Evolutionary conservation across 2,113 vertebrate species (phyloP).

Genomic region (Bufo bufo): DNA sequence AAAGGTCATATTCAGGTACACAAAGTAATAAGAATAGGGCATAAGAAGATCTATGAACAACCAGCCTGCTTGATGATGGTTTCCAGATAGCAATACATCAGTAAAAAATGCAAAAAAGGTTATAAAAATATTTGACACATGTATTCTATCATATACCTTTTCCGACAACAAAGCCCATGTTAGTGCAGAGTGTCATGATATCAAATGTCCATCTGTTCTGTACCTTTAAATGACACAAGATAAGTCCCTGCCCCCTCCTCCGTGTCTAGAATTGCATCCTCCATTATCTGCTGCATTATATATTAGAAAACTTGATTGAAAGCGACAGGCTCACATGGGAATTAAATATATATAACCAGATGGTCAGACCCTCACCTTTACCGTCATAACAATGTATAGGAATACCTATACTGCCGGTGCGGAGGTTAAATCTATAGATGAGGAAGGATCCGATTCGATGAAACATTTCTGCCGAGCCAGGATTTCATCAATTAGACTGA

Average conservation of each 20-base stretch:
- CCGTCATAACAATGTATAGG: background rate
- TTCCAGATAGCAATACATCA: background rate
- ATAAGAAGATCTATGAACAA: background rate
- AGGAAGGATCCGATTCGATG: background rate
- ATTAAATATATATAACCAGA: background rate
- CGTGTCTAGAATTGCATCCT: background rate
- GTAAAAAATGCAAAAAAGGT: background rate
- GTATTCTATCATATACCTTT: background rate
- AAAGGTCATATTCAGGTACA: background rate
- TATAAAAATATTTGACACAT: background rate
- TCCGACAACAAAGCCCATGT: no score
- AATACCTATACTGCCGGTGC: background rate
- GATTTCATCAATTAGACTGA: slow-evolving; percentile 34
- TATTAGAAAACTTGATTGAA: background rate
- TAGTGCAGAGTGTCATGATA: background rate
- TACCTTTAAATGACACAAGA: background rate
- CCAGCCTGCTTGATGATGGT: background rate
- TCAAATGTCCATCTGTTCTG: background rate
- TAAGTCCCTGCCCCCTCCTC: no score
- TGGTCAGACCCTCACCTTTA: background rate
- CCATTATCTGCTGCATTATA: background rate
- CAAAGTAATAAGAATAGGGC: background rate
- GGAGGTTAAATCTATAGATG: background rate
- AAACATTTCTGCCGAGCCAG: slow-evolving; percentile 23
- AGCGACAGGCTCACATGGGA: slow-evolving; percentile 7